Conservation (phyloP, 2,888 invertebrate genomes). For the Lypha dubia region DNA sequence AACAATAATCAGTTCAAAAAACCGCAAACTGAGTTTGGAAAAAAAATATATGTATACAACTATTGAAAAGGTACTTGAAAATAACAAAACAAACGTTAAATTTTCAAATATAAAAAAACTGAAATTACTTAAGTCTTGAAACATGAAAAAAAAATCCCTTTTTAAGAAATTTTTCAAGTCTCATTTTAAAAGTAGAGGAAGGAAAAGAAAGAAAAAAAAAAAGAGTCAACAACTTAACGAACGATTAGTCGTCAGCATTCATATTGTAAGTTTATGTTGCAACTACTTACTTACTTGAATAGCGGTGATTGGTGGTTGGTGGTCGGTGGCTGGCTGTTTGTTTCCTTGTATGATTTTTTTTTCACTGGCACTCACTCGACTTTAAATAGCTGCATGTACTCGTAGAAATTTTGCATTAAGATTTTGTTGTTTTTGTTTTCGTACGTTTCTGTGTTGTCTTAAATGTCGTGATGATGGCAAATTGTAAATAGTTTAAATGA, state of each 20-base stretch:
- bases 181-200: too few relatives aligned
- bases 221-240: constrained; percentile 24
- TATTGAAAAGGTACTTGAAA: constrained; percentile 43
- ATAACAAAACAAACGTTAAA: constrained; percentile 50
- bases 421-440: constrained; percentile 21
- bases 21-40: constrained; percentile 38
- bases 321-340: constrained; percentile 30
- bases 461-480: constrained; percentile 84
- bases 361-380: constrained; percentile 48
- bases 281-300: constrained; percentile 20
- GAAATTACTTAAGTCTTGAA: constrained; percentile 49
- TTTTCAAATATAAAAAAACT: constrained; percentile 19
- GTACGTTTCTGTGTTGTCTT: constrained; percentile 42
- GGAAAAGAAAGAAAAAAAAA: neutral
- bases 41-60: constrained; percentile 8
- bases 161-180: constrained; percentile 50
- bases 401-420: constrained; percentile 57
- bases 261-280: constrained; percentile 52
- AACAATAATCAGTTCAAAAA: constrained; percentile 60
- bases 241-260: constrained; percentile 61
- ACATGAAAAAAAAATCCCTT: constrained; percentile 55
- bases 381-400: constrained; percentile 55
- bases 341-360: constrained; percentile 39
- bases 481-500: constrained; percentile 83
- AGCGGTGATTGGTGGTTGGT: constrained; percentile 7